Evolutionary conservation across 2,113 vertebrate genomes (phyloP), one percentile per base, ranked within the genome.

Genomic region (Ursus arctos): DNA sequence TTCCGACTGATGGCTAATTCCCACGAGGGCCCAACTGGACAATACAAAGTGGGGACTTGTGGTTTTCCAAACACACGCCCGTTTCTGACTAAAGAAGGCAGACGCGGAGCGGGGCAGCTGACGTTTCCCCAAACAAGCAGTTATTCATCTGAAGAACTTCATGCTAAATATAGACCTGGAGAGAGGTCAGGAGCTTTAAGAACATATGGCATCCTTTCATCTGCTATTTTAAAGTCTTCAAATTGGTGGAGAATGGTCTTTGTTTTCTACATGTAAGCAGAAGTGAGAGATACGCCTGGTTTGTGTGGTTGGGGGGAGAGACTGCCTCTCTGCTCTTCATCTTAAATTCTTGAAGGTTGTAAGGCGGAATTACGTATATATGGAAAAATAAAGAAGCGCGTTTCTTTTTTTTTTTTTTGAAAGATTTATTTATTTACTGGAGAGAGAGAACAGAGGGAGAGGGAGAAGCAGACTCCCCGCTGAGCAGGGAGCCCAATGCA

Each of bases 201-300:
- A 49, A 16, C 36, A 36, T 1, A 43, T 4, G 65, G 51, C 47
- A 2, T 43, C 18, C 96, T 96, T 71, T 59, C 91, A 26, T 40
- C 47, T 36, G 91, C 88, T 43, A 3, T 67, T 80, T 88, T n/a
- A 9, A 57, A 71, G 55, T 31, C 88, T 59, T 61, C 5, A 10
- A 4, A 14, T 26, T 21, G 71, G 82, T n/a, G 12, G 40, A 53
- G 91, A 18, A 63, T 0, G 4, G 19, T 14, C 76, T 95, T 72
- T 72, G 76, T 84, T 74, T 84, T 26, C 57, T 67, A 53, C 59
- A 9, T 53, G 47, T 16, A 31, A 16, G 77, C 51, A 4, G 7
- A 53, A 63, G 77, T 4, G 4, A 18, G 22, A 57, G 13, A 0
- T 18, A 0, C 0, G 1, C 15, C 11, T 1, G 43, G 82, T 16